Evolutionary conservation across 2,888 invertebrate species (phyloP), one percentile per base, ranked within the genome.

Genomic region (Calameuta idolon): DNA sequence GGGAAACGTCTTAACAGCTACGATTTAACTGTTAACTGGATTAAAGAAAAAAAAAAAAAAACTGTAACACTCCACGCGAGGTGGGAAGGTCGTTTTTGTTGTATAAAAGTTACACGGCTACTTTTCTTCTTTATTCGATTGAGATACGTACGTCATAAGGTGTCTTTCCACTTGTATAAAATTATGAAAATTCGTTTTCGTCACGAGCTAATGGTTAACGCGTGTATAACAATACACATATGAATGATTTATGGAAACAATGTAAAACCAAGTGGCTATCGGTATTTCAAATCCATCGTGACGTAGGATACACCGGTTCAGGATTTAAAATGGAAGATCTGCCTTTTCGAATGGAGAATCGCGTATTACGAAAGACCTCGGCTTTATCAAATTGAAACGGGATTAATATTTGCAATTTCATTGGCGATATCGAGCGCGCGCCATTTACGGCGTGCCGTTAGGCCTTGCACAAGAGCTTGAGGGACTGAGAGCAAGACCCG

Each of bases 1-100:
- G 30, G 75, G 75, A 34, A 71, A 34, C 71, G 34, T 71, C 71
- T 71, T 71, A 71, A 71, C 71, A 33, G 34, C 71, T 71, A 23
- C 34, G 34, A 71, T 33, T 71, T 71, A 71, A 71, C 71, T 31
- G 71, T 71, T 71, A 71, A 71, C 31, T 23, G 71, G 34, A 71
- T 71, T 34, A 12, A 37, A 37, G 15, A 11, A 55, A 55, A 55
- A 55, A 12, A 37, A 37, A 37, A 11, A 55, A 55, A 55, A 55
- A 9, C 15, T 23, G 55, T 55, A 55, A 55, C 55, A 55, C 55
- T 55, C 9, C 55, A 55, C 55, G 5, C 9, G 23, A 55, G 55
- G 23, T 23, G 23, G 71, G 71, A 71, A 71, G 71, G 1, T 71
- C 31, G 12, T 31, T 71, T 55, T 23, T 55, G 23, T 55, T 23